Percentiles rank a stretch among this genome's conserved stretches.
These are phyloP conservation scores for Auanema freiburgensis DNA, from an alignment of 2,888 invertebrate species.

Conservation along the genomic window DNA sequence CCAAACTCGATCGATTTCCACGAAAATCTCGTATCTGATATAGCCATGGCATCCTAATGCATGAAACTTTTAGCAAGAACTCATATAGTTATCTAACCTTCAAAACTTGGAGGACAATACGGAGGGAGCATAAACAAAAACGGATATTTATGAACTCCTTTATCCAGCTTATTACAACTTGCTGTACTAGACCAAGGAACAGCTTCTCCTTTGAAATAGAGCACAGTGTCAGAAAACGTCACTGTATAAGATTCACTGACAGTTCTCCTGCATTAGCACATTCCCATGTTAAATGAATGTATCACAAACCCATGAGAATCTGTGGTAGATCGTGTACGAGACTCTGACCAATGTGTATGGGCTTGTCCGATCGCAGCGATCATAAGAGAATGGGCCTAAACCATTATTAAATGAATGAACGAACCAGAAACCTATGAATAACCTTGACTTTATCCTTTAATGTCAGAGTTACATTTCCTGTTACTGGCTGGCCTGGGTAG, in stretches of 20 bases:
- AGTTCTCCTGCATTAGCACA: conserved; percentile 12
- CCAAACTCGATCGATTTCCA: conserved; percentile 21
- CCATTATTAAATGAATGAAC: background rate
- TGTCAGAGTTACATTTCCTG: background rate
- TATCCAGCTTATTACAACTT: conserved; percentile 6
- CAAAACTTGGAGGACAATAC: conserved; percentile 21
- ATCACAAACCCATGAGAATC: background rate
- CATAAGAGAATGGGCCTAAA: conserved; percentile 3
- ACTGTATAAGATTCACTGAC: conserved; percentile 10
- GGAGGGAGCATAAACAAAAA: conserved; percentile 14
- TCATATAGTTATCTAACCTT: conserved; percentile 8
- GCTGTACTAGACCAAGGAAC: conserved; percentile 16
- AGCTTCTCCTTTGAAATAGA: conserved; percentile 13
- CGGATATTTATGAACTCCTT: conserved; percentile 16
- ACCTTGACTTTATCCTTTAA: background rate
- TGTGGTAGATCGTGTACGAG: background rate
- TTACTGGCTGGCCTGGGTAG: background rate
- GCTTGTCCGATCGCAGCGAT: background rate
- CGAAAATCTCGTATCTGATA: conserved; percentile 16
- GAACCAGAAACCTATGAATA: background rate
- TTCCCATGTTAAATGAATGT: background rate
- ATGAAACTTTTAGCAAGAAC: background rate
- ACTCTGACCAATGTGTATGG: background rate
- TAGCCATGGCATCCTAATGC: conserved; percentile 15
- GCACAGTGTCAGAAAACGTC: conserved; percentile 10